Percentiles rank a stretch among this genome's conserved stretches.
Conservation (phyloP, 2,113 vertebrate genomes). For the Callospermophilus lateralis region DNA sequence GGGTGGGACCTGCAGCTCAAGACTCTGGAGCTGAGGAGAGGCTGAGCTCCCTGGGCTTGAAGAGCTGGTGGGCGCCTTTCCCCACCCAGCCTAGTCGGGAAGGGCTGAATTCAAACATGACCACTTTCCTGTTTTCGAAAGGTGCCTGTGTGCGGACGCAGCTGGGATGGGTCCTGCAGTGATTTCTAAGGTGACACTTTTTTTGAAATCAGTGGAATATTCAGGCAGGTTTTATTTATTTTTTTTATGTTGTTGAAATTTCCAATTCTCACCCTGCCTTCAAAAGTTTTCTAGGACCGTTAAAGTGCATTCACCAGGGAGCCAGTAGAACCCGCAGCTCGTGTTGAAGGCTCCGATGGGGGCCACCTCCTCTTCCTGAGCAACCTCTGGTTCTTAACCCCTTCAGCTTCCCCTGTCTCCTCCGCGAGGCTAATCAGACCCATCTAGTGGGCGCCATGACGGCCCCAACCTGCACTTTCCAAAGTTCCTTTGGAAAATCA, state of each 20-base stretch:
- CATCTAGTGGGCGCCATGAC: no score
- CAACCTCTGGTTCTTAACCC: neutral
- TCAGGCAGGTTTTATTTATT: neutral
- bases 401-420: neutral
- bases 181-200: conserved; percentile 56
- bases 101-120: neutral
- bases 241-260: conserved; percentile 37
- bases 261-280: conserved; percentile 34
- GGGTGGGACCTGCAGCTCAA: no score
- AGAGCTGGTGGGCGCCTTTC: no score
- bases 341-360: conserved; percentile 19
- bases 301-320: neutral
- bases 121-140: neutral
- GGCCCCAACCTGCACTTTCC: no score
- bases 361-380: neutral
- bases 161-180: neutral
- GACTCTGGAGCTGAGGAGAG: no score
- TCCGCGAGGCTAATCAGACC: neutral
- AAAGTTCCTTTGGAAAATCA: neutral
- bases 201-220: conserved; percentile 74
- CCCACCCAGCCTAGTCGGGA: neutral
- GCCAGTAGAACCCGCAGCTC: neutral
- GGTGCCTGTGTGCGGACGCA: neutral
- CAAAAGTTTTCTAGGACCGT: conserved; percentile 43
- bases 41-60: no score